A percentile compares a stretch with the other conserved stretches of the same genome.
phyloP scores from a whole-genome alignment of 2,797 vertebrate species.

The Chloroceryle inda region DNA sequence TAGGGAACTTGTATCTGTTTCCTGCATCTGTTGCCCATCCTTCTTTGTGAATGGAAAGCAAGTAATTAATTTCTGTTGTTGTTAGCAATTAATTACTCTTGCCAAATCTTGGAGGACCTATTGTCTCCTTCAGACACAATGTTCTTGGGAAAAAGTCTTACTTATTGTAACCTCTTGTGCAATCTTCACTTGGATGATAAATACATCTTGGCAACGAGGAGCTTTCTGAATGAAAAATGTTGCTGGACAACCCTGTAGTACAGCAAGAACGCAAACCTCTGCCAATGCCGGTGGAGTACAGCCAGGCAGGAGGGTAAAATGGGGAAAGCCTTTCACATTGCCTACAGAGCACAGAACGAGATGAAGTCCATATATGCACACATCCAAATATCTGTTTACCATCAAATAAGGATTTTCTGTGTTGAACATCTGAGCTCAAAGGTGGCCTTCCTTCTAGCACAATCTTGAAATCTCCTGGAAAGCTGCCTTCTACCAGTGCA shows the following conservation, averaged over 20 bases:
- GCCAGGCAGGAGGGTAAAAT: conserved; percentile 33
- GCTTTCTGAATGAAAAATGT: conserved; percentile 65
- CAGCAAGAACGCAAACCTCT: conserved; percentile 40
- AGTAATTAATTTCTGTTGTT: conserved; percentile 39
- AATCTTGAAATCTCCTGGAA: neutral
- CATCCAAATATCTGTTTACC: conserved; percentile 40
- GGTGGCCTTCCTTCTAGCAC: neutral
- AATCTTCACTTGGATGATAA: conserved; percentile 57
- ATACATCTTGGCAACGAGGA: conserved; percentile 56
- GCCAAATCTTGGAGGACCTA: conserved; percentile 57
- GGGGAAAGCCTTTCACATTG: conserved; percentile 35
- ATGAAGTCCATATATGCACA: neutral
- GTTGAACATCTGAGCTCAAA: neutral
- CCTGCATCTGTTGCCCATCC: conserved; percentile 62
- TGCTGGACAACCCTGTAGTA: conserved; percentile 60
- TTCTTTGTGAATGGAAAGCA: conserved; percentile 65
- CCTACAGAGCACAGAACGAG: neutral
- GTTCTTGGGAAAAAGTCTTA: conserved; percentile 52
- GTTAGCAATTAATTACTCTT: conserved; percentile 47
- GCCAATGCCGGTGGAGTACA: conserved; percentile 15
- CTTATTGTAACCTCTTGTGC: conserved; percentile 59
- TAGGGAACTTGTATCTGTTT: conserved; percentile 63
- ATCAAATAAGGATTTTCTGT: conserved; percentile 36
- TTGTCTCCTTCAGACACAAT: conserved; percentile 57
- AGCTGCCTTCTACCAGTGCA: neutral